Evolutionary conservation across 2,797 vertebrate species (phyloP).

Genomic region (Megalops cyprinoides): DNA sequence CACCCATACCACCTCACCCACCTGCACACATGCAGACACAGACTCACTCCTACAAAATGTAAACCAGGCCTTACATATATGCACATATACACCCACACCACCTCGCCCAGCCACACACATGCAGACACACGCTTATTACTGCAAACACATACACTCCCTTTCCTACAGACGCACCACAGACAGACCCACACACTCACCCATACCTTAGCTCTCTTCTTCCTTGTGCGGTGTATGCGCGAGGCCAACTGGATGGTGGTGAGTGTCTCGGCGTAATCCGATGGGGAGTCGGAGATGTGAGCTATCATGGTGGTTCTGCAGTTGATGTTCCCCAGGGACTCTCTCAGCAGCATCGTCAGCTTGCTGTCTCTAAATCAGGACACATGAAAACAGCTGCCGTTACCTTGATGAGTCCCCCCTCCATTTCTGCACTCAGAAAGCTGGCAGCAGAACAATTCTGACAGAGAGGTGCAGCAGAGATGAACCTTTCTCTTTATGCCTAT

Average conservation of each 20-base stretch:
- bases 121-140: neutral
- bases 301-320: conserved; percentile 97
- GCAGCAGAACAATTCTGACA: no score
- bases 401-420: neutral
- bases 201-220: conserved; percentile 95
- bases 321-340: conserved; percentile 91
- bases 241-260: conserved; percentile 95
- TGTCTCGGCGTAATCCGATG: conserved; percentile 86
- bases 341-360: conserved; percentile 93
- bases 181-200: conserved; percentile 37
- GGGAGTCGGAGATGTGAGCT: conserved; percentile 90
- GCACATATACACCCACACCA: no score
- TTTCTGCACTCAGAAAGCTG: neutral
- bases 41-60: conserved; percentile 57
- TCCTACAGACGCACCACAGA: no score
- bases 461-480: no score
- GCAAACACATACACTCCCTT: no score
- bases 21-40: no score
- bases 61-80: no score
- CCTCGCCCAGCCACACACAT: no score
- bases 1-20: no score
- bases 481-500: neutral
- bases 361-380: conserved; percentile 82
- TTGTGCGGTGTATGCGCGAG: conserved; percentile 92
- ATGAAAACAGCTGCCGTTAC: conserved; percentile 50